Percentiles rank a stretch among this genome's conserved stretches.
Evolutionary conservation across 1,140 invertebrate species (phyloP).

Genomic region (Agrilus planipennis): DNA sequence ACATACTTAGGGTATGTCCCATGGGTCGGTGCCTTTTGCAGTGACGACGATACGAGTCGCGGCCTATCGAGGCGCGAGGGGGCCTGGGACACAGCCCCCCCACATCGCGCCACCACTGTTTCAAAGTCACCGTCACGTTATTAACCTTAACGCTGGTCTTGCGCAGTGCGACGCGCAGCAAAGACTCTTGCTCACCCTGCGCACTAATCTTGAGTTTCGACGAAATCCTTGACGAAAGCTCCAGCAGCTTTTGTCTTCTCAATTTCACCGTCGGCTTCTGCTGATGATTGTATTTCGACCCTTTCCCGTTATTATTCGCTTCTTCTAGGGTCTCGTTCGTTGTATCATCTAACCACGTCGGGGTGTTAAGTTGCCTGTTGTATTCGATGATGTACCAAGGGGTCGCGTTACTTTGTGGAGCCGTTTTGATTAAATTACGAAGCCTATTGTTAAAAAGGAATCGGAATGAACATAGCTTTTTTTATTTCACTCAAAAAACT

Average conservation of each 20-base stretch:
- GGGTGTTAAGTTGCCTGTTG: too few species aligned
- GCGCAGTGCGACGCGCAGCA: conserved; percentile 8
- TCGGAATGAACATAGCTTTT: background rate
- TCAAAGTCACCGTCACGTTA: conserved; percentile 32
- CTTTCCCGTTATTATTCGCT: too few species aligned
- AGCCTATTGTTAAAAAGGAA: background rate
- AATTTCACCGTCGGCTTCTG: background rate
- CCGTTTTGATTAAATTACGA: conserved; percentile 1
- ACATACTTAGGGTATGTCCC: conserved; percentile 35
- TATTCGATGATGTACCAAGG: too few species aligned
- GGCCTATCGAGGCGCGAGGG: conserved; percentile 19
- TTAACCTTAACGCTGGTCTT: conserved; percentile 23
- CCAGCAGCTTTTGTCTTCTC: background rate
- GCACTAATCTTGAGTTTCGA: conserved; percentile 3
- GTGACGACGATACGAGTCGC: conserved; percentile 15
- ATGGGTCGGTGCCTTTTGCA: conserved; percentile 26
- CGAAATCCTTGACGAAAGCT: conserved; percentile 3
- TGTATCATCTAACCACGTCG: too few species aligned
- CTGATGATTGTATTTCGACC: background rate
- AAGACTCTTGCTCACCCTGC: background rate
- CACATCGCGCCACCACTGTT: conserved; percentile 36
- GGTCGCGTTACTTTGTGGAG: conserved; percentile 2
- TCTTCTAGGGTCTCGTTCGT: too few species aligned
- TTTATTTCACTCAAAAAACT: background rate
- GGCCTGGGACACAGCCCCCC: conserved; percentile 33